Conservation (phyloP, 2,113 vertebrate species). For the Cisticola juncidis region DNA sequence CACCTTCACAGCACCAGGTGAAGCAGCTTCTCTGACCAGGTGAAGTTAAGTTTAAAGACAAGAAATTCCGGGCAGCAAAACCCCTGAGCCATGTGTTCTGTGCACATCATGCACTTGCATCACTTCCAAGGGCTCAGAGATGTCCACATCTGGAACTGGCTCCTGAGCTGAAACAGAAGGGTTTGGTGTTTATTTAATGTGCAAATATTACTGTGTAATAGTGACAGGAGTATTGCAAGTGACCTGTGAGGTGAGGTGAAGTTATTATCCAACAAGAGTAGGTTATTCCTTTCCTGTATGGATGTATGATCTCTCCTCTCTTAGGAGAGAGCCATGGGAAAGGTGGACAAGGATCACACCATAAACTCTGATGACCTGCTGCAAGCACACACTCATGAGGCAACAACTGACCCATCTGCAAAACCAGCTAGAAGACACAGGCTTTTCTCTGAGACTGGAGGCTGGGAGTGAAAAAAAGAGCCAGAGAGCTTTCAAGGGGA, state of each 20-base stretch:
- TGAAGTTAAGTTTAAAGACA: background rate
- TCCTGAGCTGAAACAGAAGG: background rate
- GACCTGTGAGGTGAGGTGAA: background rate
- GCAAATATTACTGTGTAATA: background rate
- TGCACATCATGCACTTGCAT: rapidly evolving
- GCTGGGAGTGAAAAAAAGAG: background rate
- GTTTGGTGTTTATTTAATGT: background rate
- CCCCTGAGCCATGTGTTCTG: background rate
- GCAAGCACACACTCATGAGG: background rate
- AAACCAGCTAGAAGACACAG: background rate
- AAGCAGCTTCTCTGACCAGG: background rate
- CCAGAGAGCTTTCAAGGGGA: background rate
- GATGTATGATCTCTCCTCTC: background rate
- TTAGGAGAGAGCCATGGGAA: background rate
- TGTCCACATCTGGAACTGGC: background rate
- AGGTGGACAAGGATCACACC: background rate
- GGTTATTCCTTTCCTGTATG: background rate
- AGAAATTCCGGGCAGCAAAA: background rate
- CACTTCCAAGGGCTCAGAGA: background rate
- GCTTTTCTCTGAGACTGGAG: background rate
- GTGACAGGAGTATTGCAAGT: background rate
- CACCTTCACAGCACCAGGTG: background rate
- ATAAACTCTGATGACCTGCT: background rate
- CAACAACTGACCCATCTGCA: background rate
- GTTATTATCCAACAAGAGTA: background rate